Evolutionary conservation across 53 echinoderm and acorn worm species (phyloP).

Genomic region (Apostichopus leukothele): DNA sequence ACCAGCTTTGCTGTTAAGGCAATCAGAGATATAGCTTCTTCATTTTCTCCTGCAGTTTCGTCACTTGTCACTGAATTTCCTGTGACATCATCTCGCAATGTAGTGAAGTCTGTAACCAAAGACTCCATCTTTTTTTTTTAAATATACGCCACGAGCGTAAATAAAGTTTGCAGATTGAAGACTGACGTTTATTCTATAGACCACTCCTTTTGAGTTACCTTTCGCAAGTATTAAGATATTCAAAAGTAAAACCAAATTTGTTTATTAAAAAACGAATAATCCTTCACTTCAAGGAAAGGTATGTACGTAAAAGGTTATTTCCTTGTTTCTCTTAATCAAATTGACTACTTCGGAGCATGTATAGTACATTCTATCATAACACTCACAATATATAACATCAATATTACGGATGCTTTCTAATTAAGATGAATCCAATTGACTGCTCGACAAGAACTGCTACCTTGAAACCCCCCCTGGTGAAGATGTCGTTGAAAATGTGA

Average conservation of each 20-base stretch:
- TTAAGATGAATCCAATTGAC: not conserved
- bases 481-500: not conserved
- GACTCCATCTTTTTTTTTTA: not conserved
- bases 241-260: too few relatives aligned
- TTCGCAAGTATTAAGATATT: too few relatives aligned
- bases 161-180: not conserved
- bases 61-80: not conserved
- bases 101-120: not conserved
- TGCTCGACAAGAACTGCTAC: not conserved
- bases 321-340: not conserved
- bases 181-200: not conserved
- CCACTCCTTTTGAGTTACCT: too few relatives aligned
- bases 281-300: not conserved
- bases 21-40: slow-evolving; percentile 3
- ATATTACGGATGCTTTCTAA: not conserved
- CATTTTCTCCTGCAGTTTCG: not conserved
- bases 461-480: not conserved
- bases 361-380: too few relatives aligned
- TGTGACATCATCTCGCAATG: not conserved
- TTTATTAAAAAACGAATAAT: not conserved
- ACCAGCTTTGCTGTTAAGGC: slow-evolving; percentile 62
- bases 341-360: not conserved
- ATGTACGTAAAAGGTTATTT: not conserved
- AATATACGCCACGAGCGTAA: too few relatives aligned
- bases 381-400: not conserved